Percentiles rank a stretch among this genome's conserved stretches.
Conservation (phyloP, 2,797 vertebrate genomes). For the Xenops minutus region DNA sequence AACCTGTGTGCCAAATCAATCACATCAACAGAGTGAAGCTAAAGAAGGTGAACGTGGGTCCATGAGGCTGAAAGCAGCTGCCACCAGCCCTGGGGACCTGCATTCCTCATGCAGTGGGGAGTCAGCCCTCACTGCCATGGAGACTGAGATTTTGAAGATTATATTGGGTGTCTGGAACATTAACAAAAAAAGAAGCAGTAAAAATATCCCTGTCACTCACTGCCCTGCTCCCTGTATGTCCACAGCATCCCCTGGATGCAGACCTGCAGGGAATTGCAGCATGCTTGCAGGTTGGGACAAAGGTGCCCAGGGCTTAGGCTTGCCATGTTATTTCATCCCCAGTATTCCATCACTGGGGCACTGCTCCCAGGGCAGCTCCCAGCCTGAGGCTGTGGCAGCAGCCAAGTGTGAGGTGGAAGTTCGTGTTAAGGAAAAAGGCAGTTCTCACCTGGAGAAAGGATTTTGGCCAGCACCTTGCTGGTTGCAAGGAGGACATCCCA, state of each 20-base stretch:
- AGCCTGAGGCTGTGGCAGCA: background rate
- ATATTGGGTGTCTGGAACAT: background rate
- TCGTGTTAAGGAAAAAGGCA: background rate
- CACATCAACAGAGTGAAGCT: background rate
- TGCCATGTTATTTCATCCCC: rapidly evolving
- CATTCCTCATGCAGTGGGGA: rapidly evolving
- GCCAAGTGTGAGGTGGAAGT: rapidly evolving
- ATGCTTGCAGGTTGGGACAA: background rate
- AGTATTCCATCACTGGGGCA: rapidly evolving
- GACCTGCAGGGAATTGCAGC: rapidly evolving
- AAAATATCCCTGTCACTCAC: background rate
- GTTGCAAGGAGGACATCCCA: background rate
- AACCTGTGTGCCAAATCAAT: background rate
- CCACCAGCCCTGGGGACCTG: background rate
- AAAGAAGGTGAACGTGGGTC: rapidly evolving
- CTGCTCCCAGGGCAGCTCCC: background rate
- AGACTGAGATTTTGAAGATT: background rate
- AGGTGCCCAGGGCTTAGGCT: background rate
- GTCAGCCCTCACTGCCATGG: background rate
- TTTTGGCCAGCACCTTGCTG: rapidly evolving
- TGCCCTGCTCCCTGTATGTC: background rate
- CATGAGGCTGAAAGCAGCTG: background rate
- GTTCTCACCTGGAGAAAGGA: background rate
- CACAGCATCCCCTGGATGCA: background rate
- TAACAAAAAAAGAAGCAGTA: background rate